Conservation (phyloP, 2,797 vertebrate genomes). For the Menidia menidia region DNA sequence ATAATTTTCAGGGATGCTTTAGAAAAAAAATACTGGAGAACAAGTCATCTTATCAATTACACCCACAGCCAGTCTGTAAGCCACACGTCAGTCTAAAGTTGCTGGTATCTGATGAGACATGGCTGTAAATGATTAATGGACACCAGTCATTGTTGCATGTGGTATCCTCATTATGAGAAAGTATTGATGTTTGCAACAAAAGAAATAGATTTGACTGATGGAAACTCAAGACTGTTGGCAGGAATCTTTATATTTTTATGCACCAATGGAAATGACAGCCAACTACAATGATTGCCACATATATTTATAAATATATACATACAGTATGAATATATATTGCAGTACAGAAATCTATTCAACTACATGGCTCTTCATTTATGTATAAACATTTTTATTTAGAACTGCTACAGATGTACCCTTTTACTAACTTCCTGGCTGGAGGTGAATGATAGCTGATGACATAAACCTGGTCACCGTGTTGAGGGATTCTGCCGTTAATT, state of each 20-base stretch:
- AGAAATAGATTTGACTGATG: constrained; percentile 42
- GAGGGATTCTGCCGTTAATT: constrained; percentile 75
- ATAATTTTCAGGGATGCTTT: constrained; percentile 45
- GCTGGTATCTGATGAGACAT: constrained; percentile 80
- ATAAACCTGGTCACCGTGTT: constrained; percentile 42
- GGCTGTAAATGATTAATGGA: constrained; percentile 78
- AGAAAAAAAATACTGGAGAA: constrained; percentile 51
- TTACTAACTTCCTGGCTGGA: constrained; percentile 10
- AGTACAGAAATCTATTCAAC: neutral
- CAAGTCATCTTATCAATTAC: constrained; percentile 81
- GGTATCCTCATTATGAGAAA: constrained; percentile 68
- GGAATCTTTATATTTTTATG: neutral
- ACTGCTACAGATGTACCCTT: neutral
- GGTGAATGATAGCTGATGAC: constrained; percentile 46
- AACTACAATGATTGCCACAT: neutral
- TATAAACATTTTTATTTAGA: constrained; percentile 4
- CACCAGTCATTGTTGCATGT: constrained; percentile 70
- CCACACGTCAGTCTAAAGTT: constrained; percentile 82
- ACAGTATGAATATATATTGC: neutral
- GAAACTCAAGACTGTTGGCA: constrained; percentile 17
- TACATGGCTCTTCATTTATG: constrained; percentile 7
- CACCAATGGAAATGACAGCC: neutral
- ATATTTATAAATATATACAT: too few species aligned
- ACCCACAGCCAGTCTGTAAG: constrained; percentile 73
- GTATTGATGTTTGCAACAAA: constrained; percentile 61